Evolutionary conservation across 2,797 vertebrate genomes (phyloP).

Genomic region (Myotis planiceps): DNA sequence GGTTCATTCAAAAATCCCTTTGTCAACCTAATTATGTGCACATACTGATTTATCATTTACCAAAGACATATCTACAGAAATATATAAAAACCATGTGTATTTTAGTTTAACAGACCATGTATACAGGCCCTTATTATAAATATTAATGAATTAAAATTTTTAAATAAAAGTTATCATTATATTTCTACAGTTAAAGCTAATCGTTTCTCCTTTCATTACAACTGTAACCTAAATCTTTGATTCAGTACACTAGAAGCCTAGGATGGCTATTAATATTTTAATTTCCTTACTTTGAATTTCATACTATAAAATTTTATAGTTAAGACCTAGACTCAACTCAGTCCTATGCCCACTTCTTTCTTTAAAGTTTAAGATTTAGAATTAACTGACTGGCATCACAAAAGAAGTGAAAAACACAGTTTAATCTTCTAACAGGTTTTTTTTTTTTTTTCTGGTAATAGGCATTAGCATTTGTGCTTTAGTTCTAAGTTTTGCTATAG

Average conservation of each 20-base stretch:
- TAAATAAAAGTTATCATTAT: not conserved
- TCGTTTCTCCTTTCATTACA: conserved; percentile 41
- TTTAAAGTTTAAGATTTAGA: conserved; percentile 35
- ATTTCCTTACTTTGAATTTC: conserved; percentile 51
- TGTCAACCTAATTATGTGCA: not conserved
- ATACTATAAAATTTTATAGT: conserved; percentile 12
- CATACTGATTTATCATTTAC: not conserved
- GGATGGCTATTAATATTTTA: conserved; percentile 46
- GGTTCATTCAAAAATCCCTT: not conserved
- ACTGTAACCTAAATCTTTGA: conserved; percentile 26
- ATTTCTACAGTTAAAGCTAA: conserved; percentile 6
- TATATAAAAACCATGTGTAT: not conserved
- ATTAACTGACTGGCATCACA: conserved; percentile 21
- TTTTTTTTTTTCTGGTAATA: not conserved
- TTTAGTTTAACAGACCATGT: not conserved
- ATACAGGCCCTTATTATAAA: not conserved
- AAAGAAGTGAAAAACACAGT: not conserved
- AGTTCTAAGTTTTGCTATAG: conserved; percentile 19
- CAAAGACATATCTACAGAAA: not conserved
- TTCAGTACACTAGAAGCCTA: not conserved
- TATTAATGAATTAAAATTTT: conserved; percentile 46
- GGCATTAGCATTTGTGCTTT: conserved; percentile 9
- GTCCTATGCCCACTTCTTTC: not conserved
- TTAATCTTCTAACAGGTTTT: conserved; percentile 1
- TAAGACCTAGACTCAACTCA: conserved; percentile 8